These are phyloP conservation scores for Channallabes apus DNA, from an alignment of 2,797 vertebrate species.

Conservation along the genomic window DNA sequence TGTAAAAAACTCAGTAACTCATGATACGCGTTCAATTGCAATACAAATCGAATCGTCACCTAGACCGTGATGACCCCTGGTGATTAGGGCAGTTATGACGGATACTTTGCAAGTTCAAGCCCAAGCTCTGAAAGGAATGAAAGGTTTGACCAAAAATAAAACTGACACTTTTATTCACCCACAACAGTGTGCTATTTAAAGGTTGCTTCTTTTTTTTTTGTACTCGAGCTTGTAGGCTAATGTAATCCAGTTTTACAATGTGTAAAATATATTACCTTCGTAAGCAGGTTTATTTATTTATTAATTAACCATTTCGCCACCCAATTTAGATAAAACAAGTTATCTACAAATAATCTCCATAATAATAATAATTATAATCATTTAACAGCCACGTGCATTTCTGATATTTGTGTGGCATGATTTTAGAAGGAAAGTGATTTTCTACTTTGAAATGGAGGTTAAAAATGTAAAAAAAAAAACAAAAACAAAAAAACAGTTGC, in stretches of 20 bases:
- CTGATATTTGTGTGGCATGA: background rate
- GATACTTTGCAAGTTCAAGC: background rate
- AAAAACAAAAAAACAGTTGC: too few relatives aligned
- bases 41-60: too few relatives aligned
- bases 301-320: too few relatives aligned
- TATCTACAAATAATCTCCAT: background rate
- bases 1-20: too few relatives aligned
- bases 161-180: background rate
- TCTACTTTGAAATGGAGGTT: background rate
- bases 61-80: too few relatives aligned
- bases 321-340: background rate
- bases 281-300: too few relatives aligned
- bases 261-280: background rate
- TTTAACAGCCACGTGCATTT: background rate
- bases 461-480: too few relatives aligned
- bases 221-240: background rate
- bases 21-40: too few relatives aligned
- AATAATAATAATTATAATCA: background rate
- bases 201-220: background rate
- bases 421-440: background rate
- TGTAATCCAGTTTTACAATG: background rate
- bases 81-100: background rate
- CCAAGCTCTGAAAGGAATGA: background rate
- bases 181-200: background rate
- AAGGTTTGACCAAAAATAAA: too few relatives aligned